phyloP scores from a whole-genome alignment of 2,888 invertebrate species.

The Ligdia adustata region DNA sequence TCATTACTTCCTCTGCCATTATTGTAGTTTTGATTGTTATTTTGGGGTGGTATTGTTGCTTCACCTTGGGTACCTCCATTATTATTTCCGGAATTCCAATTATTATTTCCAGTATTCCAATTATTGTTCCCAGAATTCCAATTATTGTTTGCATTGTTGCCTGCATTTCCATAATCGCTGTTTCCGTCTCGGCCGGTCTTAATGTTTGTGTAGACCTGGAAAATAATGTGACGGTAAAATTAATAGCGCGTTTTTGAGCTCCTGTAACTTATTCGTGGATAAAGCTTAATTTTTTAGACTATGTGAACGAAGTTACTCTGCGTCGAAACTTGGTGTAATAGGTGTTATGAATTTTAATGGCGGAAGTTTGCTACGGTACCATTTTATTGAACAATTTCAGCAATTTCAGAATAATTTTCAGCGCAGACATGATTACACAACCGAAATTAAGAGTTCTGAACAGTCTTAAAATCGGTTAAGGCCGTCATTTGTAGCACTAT shows the following conservation, averaged over 20 bases:
- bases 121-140: constrained; percentile 5
- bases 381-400: too few relatives aligned
- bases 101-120: constrained; percentile 12
- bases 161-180: constrained; percentile 15
- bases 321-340: too few relatives aligned
- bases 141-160: constrained; percentile 4
- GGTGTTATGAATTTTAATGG: too few relatives aligned
- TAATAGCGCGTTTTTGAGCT: background rate
- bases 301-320: too few relatives aligned
- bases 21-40: constrained; percentile 8
- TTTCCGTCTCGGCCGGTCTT: constrained; percentile 14
- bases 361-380: too few relatives aligned
- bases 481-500: too few relatives aligned
- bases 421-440: too few relatives aligned
- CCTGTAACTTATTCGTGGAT: too few relatives aligned
- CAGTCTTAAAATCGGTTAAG: too few relatives aligned
- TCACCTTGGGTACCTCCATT: background rate
- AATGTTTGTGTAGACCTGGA: constrained; percentile 36
- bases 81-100: constrained; percentile 5
- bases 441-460: too few relatives aligned
- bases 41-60: constrained; percentile 1
- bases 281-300: too few relatives aligned
- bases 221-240: background rate
- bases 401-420: too few relatives aligned
- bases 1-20: background rate